Evolutionary conservation across 2,113 vertebrate species (phyloP), one percentile per base, ranked within the genome.

Genomic region (Indicator indicator): DNA sequence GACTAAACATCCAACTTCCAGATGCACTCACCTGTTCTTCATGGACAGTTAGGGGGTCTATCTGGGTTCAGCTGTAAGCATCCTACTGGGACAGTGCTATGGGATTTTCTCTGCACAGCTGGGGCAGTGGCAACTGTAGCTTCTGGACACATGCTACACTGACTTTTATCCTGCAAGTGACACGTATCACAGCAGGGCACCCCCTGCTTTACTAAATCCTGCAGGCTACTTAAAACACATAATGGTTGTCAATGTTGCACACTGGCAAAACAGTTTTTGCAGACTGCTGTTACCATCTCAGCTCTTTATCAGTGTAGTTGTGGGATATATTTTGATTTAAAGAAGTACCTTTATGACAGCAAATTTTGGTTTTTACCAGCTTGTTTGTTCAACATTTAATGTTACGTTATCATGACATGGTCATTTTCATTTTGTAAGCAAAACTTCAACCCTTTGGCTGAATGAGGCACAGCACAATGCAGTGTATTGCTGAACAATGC

Each of bases 221-320:
- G 4, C 3, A 72, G 48, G 18, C 26, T 68, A 21, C 74, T 59
- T 67, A 28, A 76, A 76, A n/a, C 27, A 36, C 6, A 1, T 17
- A 50, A 60, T 5, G 4, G 18, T 73, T 38, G 46, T 33, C 44
- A 36, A 13, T 0, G 0, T 50, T 28, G 5, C 16, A n/a, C 19
- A 32, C 20, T 12, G 23, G 30, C 67, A 88, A 54, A 85, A 21
- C 4, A 60, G 9, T 9, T 74, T 73, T 69, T 77, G 56, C 65
- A 38, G 40, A 48, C 4, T 4, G 5, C 52, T 62, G 17, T 44
- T 78, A 24, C 20, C 54, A 30, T 40, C 68, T 64, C 44, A 50
- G 18, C 18, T 70, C 26, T n/a, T 8, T 78, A 15, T 56, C 38
- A 19, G 21, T n/a, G 5, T 42, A 50, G 7, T 42, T 28, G 26